Base-by-base conservation (phyloP, 1,140 invertebrate species). In the Halictus rubicundus region DNA sequence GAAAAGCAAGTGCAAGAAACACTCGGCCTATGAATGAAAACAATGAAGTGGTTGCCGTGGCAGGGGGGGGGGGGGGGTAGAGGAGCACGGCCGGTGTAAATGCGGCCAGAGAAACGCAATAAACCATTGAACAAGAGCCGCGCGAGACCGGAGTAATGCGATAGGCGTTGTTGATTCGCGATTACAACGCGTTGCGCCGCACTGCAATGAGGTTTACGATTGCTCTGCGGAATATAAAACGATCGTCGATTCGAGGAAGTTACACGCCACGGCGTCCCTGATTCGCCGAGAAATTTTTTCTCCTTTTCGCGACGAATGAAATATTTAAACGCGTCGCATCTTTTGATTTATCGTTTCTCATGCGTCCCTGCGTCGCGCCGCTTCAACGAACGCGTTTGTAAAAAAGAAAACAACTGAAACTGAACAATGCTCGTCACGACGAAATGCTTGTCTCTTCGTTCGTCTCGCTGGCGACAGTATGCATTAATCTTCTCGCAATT, bases 151-250 rank as follows among this genome's bases (percentile, higher is more conserved):
- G 23, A 78, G 68, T 76, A 77, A 80, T 19, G 57, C 75, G 83
- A 61, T 66, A 81, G 65, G 61, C 75, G 74, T 65, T 69, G 68
- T 77, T 73, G 65, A 78, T 57, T 76, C 16, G 71, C 37, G 68
- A 80, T 75, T 60, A 68, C n/a, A 70, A 77, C 59, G 37, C 59
- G 74, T 77, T 77, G 73, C 78, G 79, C 25, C 74, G 74, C 66
- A 65, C 79, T 77, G 79, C 79, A 78, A 81, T 60, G 61, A 81
- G 80, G 66, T 21, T 77, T 57, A 16, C 60, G 65, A 81, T 75
- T n/a, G 23, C 59, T n/a, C 64, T 49, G 69, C 39, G 32, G 82
- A 77, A 69, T 81, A 70, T 32, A 63, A 72, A 85, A 77, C 57
- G 70, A 65, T 61, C 70, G 46, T 39, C 16, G 27, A 63, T 84